Percentiles rank a stretch among this genome's conserved stretches.
These are phyloP conservation scores for Orchesella cincta DNA, from an alignment of 1,140 invertebrate genomes.

Conservation along the genomic window DNA sequence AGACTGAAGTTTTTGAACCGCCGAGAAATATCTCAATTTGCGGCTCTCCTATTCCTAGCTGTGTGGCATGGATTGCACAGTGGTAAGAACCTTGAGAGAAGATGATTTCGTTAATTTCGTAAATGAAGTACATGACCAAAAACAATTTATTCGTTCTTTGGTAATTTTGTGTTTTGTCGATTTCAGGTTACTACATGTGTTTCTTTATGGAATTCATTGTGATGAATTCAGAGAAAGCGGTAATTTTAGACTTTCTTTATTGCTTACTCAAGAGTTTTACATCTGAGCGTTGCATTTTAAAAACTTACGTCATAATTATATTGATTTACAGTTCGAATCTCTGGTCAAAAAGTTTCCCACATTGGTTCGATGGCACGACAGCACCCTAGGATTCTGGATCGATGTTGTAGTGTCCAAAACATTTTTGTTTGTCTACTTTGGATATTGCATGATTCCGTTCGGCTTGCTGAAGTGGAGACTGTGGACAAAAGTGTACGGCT, in stretches of 20 bases:
- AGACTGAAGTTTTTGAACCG: slow-evolving; percentile 85
- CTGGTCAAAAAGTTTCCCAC: slow-evolving; percentile 53
- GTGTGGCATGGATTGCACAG: slow-evolving; percentile 90
- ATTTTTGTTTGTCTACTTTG: slow-evolving; percentile 79
- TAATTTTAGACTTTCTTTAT: slow-evolving; percentile 57
- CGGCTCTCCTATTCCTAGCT: slow-evolving; percentile 81
- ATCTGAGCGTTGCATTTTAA: background rate
- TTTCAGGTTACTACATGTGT: slow-evolving; percentile 80
- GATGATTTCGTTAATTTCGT: background rate
- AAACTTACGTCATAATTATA: background rate
- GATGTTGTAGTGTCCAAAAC: slow-evolving; percentile 65
- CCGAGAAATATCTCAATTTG: slow-evolving; percentile 76
- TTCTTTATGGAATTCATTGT: slow-evolving; percentile 90
- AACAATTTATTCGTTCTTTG: too few relatives aligned
- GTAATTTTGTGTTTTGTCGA: too few relatives aligned
- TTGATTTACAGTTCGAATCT: slow-evolving; percentile 54
- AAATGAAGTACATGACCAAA: too few relatives aligned
- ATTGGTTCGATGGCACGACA: slow-evolving; percentile 47
- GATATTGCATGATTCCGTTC: slow-evolving; percentile 81
- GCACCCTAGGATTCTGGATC: slow-evolving; percentile 41
- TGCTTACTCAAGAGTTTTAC: background rate
- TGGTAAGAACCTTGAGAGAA: too few relatives aligned
- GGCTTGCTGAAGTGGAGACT: slow-evolving; percentile 70
- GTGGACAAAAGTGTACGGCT: slow-evolving; percentile 62
- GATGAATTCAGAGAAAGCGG: slow-evolving; percentile 83